Evolutionary conservation across 2,797 vertebrate species (phyloP).

Genomic region (Tragopan temminckii): DNA sequence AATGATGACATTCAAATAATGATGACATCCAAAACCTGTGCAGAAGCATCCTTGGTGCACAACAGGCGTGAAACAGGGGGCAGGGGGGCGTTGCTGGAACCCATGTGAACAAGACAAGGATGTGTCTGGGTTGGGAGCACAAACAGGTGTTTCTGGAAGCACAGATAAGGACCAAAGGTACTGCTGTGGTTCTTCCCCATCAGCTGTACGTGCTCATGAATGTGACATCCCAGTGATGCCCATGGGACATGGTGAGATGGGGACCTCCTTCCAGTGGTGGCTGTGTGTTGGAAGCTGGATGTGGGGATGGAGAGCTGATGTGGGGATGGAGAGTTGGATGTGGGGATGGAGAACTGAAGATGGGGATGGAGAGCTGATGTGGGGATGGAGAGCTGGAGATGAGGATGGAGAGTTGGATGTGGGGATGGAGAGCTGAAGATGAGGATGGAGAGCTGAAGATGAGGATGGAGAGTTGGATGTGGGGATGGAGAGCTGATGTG

Average conservation of each 20-base stretch:
- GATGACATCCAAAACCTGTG: neutral
- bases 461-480: too few relatives aligned
- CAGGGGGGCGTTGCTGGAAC: neutral
- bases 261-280: neutral
- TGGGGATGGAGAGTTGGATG: too few relatives aligned
- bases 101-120: neutral
- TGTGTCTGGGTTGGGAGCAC: neutral
- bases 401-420: too few relatives aligned
- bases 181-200: neutral
- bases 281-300: neutral
- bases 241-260: neutral
- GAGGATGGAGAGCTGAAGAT: too few relatives aligned
- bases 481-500: too few relatives aligned
- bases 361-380: too few relatives aligned
- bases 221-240: too few relatives aligned
- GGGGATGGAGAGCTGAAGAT: too few relatives aligned
- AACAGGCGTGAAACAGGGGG: rapidly evolving
- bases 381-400: too few relatives aligned
- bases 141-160: neutral
- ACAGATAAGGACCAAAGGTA: too few relatives aligned
- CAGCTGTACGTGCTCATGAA: rapidly evolving
- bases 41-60: neutral
- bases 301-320: too few relatives aligned
- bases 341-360: neutral
- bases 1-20: neutral